Evolutionary conservation across 2,888 invertebrate genomes (phyloP), one percentile per base, ranked within the genome.

Genomic region (Pandemis heparana): DNA sequence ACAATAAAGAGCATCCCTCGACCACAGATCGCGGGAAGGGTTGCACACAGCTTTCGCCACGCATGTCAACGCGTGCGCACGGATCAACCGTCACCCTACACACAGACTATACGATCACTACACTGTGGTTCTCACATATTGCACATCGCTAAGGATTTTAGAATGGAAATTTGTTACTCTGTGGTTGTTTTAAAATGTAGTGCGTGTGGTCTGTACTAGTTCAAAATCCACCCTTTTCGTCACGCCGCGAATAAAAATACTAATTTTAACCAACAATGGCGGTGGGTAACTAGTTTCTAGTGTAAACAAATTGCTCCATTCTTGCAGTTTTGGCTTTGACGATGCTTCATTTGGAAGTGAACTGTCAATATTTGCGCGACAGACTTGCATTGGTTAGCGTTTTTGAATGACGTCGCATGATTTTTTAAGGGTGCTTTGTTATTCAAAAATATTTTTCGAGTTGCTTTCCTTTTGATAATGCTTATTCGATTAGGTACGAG

Each of bases 251-350:
- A 84, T 85, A 85, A 89, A 89, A 86, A 85, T 86, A 86, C 83
- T 84, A 84, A 87, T 89, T 91, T 88, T 90, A 85, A 89, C 83
- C 85, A 90, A 92, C 92, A 92, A 92, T 87, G 81, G 85, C 85
- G 83, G 83, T 77, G 87, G 83, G 85, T 91, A 91, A 90, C 91
- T 91, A 90, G 89, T 90, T 89, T 88, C 87, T 83, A 90, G 89
- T 92, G 92, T 89, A 92, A 92, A 92, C 92, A 94, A 92, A 92
- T 91, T 91, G 89, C 83, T 87, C 83, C 78, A 87, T 91, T 90
- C 87, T 87, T 84, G 80, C 80, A 81, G 79, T 82, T 84, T 78
- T 61, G 63, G 38, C 43, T 46, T 66, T 32, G 41, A 51, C 16
- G 61, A 51, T 16, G 61, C 64, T 59, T 73, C 56, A 68, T 70